Evolutionary conservation across 2,797 vertebrate genomes (phyloP).

Genomic region (Linurgus olivaceus): DNA sequence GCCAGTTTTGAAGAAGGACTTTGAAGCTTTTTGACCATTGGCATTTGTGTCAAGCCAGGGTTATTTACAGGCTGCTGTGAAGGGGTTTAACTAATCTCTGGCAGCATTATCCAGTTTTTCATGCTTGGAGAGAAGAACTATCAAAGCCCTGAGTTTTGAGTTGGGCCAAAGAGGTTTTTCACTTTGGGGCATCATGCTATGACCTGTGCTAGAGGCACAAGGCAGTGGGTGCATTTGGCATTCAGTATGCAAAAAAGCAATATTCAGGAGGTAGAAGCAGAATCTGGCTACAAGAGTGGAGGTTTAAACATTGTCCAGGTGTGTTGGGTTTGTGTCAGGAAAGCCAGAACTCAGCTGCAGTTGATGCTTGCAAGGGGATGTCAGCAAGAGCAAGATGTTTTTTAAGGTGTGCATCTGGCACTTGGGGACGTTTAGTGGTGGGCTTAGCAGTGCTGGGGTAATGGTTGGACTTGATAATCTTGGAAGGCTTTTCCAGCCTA

Average conservation of each 20-base stretch:
- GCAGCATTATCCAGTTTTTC: not conserved
- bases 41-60: constrained; percentile 9
- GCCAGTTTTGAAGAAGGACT: not conserved
- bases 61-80: constrained; percentile 30
- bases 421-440: not conserved
- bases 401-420: not conserved
- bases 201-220: not conserved
- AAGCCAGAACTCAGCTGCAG: not conserved
- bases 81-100: not conserved
- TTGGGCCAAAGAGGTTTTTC: not conserved
- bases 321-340: not conserved
- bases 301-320: rapidly evolving
- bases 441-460: not conserved
- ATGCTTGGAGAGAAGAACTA: not conserved
- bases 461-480: not conserved
- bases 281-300: not conserved
- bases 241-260: not conserved
- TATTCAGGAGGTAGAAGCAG: not conserved
- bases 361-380: not conserved
- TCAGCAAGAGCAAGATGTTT: not conserved
- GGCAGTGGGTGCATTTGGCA: not conserved
- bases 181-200: not conserved
- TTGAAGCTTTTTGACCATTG: constrained; percentile 38
- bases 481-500: not conserved
- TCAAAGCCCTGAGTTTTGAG: not conserved